These are phyloP conservation scores for Callimorpha dominula DNA, from an alignment of 2,888 invertebrate species.

Conservation along the genomic window DNA sequence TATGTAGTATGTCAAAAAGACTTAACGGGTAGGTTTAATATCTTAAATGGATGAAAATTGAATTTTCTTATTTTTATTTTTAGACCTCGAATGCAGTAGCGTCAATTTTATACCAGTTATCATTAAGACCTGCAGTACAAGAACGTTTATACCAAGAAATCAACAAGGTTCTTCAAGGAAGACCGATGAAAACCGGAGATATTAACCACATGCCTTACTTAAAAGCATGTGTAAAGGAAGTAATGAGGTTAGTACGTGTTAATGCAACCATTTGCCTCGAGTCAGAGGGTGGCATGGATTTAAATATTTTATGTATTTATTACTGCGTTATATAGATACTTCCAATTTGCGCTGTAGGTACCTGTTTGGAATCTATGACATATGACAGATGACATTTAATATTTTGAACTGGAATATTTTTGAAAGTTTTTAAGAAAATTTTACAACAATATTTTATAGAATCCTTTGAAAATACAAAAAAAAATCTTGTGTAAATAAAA, in stretches of 20 bases:
- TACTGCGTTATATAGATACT: not conserved
- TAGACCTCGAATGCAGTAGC: conserved; percentile 93
- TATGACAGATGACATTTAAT: too few relatives aligned
- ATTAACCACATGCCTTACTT: conserved; percentile 89
- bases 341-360: too few relatives aligned
- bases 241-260: conserved; percentile 85
- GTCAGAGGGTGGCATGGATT: too few relatives aligned
- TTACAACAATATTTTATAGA: too few relatives aligned
- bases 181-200: conserved; percentile 84
- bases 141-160: conserved; percentile 88
- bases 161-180: conserved; percentile 74
- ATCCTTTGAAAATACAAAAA: too few relatives aligned
- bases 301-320: not conserved
- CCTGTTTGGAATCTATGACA: too few relatives aligned
- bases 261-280: not conserved
- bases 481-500: too few relatives aligned
- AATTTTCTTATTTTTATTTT: conserved; percentile 39
- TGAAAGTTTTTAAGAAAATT: too few relatives aligned
- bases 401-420: too few relatives aligned
- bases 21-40: too few relatives aligned
- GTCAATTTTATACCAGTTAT: conserved; percentile 90
- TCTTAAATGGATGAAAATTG: too few relatives aligned
- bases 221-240: conserved; percentile 92
- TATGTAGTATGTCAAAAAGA: too few relatives aligned
- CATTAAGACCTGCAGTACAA: conserved; percentile 89